These are phyloP conservation scores for Opisthocomus hoazin DNA, from an alignment of 2,113 vertebrate species.

Conservation along the genomic window DNA sequence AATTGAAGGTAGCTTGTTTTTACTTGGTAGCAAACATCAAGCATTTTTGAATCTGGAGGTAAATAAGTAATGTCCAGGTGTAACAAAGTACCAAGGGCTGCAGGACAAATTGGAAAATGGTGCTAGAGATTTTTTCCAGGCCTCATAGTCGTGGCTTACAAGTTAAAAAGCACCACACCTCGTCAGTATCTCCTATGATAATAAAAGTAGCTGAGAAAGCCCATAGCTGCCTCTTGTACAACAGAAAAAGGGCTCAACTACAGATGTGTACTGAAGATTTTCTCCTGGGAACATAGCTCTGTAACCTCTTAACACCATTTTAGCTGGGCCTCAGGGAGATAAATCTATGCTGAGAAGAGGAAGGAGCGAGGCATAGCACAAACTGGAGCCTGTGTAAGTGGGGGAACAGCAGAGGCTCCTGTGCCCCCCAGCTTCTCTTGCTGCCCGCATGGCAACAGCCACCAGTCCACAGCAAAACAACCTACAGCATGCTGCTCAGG, in stretches of 20 bases:
- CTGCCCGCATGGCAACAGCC: not conserved
- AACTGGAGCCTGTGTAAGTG: not conserved
- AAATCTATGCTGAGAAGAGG: not conserved
- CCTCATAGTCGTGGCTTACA: not conserved
- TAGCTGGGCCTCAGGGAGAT: not conserved
- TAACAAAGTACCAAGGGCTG: not conserved
- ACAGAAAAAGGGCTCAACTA: not conserved
- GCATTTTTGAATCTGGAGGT: not conserved
- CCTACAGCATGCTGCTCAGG: not conserved
- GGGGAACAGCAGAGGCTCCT: not conserved
- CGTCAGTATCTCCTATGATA: not conserved
- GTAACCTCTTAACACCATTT: not conserved
- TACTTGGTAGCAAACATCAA: not conserved
- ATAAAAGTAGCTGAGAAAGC: not conserved
- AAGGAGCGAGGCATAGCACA: not conserved
- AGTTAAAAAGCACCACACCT: not conserved
- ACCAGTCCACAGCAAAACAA: not conserved
- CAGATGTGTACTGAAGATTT: not conserved
- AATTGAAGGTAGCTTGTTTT: not conserved
- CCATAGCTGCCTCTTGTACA: not conserved
- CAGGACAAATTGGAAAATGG: not conserved
- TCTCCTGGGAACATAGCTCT: not conserved
- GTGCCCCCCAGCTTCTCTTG: rapidly evolving
- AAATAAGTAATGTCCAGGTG: not conserved
- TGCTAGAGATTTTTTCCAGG: not conserved